phyloP scores from a whole-genome alignment of 2,888 invertebrate genomes.

The Eristalis tenax region DNA sequence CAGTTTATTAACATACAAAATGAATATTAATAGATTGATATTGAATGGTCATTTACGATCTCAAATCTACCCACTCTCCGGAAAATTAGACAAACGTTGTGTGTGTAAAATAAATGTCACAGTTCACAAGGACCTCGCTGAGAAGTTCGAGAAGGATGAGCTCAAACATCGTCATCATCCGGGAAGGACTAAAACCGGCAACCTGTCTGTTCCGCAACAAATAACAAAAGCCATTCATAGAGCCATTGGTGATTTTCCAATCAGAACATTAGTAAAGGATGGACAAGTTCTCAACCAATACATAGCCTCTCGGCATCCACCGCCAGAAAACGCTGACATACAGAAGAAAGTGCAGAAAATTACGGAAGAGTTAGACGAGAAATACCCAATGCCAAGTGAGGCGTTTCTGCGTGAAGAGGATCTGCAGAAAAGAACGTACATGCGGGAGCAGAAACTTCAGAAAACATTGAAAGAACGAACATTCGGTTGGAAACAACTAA shows the following conservation, averaged over 20 bases:
- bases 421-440: constrained; percentile 80
- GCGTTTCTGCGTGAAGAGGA: constrained; percentile 79
- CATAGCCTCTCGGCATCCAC: constrained; percentile 85
- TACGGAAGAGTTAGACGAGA: constrained; percentile 75
- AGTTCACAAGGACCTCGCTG: constrained; percentile 74
- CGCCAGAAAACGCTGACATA: constrained; percentile 83
- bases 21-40: constrained; percentile 41
- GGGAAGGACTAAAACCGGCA: constrained; percentile 84
- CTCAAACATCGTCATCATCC: constrained; percentile 88
- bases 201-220: constrained; percentile 84
- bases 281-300: constrained; percentile 84
- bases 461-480: constrained; percentile 84
- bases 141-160: constrained; percentile 75
- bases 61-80: constrained; percentile 15
- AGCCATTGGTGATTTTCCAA: constrained; percentile 84
- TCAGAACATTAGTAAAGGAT: constrained; percentile 83
- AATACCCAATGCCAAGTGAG: constrained; percentile 74
- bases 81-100: constrained; percentile 55
- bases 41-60: not conserved
- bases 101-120: constrained; percentile 78
- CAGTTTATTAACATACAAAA: not conserved
- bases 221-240: constrained; percentile 84
- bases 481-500: constrained; percentile 89
- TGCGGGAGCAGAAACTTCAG: constrained; percentile 83
- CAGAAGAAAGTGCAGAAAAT: constrained; percentile 75